A percentile compares a stretch with the other conserved stretches of the same genome.
Evolutionary conservation across 2,888 invertebrate species (phyloP).

Genomic region (Conomelus anceps): DNA sequence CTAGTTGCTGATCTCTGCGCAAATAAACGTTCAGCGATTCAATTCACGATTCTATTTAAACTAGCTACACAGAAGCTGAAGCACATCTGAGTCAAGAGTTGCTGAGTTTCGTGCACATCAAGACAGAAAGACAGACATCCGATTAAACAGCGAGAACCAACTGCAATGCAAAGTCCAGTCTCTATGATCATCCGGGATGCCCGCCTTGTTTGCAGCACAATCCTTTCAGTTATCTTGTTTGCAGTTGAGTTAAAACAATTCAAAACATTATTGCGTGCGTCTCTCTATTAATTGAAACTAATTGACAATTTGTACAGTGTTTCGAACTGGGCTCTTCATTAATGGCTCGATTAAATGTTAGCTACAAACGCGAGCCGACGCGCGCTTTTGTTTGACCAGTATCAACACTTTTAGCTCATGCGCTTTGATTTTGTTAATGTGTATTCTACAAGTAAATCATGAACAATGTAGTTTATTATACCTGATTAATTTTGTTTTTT

Average conservation of each 20-base stretch:
- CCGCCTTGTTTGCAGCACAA: not conserved
- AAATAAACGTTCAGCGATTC: not conserved
- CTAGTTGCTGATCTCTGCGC: not conserved
- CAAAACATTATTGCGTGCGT: not conserved
- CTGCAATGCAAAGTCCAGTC: too few relatives aligned
- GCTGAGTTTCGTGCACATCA: not conserved
- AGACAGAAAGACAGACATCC: not conserved
- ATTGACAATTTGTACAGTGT: not conserved
- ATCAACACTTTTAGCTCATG: not conserved
- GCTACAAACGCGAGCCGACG: too few relatives aligned
- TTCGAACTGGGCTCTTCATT: not conserved
- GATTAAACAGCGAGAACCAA: too few relatives aligned
- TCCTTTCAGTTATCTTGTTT: not conserved
- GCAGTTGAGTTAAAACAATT: too few relatives aligned
- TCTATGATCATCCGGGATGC: not conserved
- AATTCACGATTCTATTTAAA: not conserved
- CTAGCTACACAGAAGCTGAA: not conserved
- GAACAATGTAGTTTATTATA: not conserved
- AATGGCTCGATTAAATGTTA: not conserved
- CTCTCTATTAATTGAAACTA: not conserved
- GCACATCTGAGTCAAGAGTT: not conserved
- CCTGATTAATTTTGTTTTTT: too few relatives aligned
- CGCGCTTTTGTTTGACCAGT: not conserved
- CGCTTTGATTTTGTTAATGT: not conserved
- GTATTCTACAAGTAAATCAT: not conserved